Evolutionary conservation across 1,140 invertebrate species (phyloP).

Genomic region (Lepidurus couesii): DNA sequence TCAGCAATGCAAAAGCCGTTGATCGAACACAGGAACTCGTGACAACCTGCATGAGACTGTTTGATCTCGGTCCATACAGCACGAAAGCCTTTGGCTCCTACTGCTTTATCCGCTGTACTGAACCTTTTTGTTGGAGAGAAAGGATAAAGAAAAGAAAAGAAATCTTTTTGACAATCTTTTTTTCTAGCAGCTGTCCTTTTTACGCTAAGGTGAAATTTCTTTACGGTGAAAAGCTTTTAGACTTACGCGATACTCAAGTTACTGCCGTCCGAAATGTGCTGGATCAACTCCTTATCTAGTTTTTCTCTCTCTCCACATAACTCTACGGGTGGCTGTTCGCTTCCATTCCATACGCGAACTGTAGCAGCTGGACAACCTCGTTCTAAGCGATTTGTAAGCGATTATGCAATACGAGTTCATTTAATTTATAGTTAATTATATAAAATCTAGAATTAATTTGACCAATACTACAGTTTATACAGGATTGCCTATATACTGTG

Average conservation of each 20-base stretch:
- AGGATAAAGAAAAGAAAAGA: slow-evolving; percentile 36
- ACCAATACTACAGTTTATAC: not conserved
- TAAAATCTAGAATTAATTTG: too few species aligned
- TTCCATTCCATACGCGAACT: slow-evolving; percentile 75
- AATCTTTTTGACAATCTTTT: slow-evolving; percentile 16
- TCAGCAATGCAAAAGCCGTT: slow-evolving; percentile 72
- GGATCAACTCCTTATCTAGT: slow-evolving; percentile 58
- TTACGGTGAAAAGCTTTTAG: slow-evolving; percentile 3
- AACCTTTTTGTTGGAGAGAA: slow-evolving; percentile 55
- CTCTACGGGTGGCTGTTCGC: slow-evolving; percentile 69
- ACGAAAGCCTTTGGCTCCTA: slow-evolving; percentile 73
- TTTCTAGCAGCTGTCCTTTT: too few species aligned
- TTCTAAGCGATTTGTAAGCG: slow-evolving; percentile 48
- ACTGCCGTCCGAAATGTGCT: slow-evolving; percentile 77
- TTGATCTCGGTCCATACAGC: slow-evolving; percentile 77
- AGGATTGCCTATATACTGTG: not conserved
- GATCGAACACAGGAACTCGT: slow-evolving; percentile 58
- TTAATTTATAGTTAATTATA: too few species aligned
- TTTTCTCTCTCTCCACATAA: slow-evolving; percentile 76
- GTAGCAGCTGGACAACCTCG: slow-evolving; percentile 85
- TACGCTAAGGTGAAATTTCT: too few species aligned
- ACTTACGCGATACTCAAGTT: slow-evolving; percentile 70
- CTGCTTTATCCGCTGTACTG: slow-evolving; percentile 74
- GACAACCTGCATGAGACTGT: slow-evolving; percentile 43
- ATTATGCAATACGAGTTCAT: too few species aligned